phyloP scores from a whole-genome alignment of 2,113 vertebrate genomes.

The Emydocephalus ijimae region DNA sequence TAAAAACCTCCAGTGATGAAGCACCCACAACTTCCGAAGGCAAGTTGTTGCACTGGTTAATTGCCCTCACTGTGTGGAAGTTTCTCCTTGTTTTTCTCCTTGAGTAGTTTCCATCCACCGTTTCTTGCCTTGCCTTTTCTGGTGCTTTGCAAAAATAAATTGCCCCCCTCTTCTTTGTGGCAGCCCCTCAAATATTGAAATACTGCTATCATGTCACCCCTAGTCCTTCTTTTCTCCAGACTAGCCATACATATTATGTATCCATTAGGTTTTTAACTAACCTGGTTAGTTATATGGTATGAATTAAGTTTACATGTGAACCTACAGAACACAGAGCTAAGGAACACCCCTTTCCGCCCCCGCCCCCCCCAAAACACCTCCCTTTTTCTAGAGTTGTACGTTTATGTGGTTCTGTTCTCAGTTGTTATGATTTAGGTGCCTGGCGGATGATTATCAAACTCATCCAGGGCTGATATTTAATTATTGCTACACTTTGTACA shows the following conservation, averaged over 20 bases:
- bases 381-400: neutral
- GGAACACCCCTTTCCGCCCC: too few species aligned
- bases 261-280: too few species aligned
- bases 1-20: too few species aligned
- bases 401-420: neutral
- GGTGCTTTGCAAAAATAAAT: neutral
- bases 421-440: neutral
- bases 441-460: neutral
- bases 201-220: too few species aligned
- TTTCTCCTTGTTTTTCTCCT: neutral
- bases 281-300: too few species aligned
- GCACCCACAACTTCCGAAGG: too few species aligned
- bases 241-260: neutral
- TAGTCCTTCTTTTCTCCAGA: neutral
- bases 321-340: too few species aligned
- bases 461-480: neutral
- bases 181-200: too few species aligned
- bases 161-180: neutral
- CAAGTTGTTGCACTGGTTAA: too few species aligned
- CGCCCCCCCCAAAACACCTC: neutral
- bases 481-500: neutral
- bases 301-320: neutral
- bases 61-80: too few species aligned
- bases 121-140: neutral
- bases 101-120: neutral